Conservation (phyloP, 2,888 invertebrate genomes). For the Tenthredo mesomela region DNA sequence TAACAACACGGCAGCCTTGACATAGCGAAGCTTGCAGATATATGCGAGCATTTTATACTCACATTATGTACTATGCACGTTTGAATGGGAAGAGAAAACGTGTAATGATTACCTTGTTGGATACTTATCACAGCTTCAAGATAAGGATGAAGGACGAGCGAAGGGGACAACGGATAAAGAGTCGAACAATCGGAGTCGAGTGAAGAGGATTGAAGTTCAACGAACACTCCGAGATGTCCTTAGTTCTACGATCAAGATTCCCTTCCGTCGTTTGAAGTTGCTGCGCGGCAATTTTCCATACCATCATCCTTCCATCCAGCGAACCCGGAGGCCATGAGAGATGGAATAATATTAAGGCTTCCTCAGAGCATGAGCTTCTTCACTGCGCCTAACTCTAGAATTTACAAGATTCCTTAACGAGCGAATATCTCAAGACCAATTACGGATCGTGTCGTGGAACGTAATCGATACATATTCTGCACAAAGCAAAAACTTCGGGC, state of each 20-base stretch:
- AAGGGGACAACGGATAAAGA: neutral
- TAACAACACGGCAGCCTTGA: constrained; percentile 1
- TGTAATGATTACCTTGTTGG: constrained; percentile 5
- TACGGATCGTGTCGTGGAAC: neutral
- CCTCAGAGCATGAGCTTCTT: neutral
- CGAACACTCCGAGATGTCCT: constrained; percentile 16
- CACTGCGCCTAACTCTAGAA: constrained; percentile 12
- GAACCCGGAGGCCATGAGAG: constrained; percentile 23
- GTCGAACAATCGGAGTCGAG: constrained; percentile 32
- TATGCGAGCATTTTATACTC: neutral
- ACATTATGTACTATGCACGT: neutral
- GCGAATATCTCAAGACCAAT: neutral
- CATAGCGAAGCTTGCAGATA: neutral
- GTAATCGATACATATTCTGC: neutral
- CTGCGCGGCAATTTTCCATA: constrained; percentile 43
- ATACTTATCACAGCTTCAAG: neutral
- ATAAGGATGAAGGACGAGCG: neutral
- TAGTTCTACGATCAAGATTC: constrained; percentile 48
- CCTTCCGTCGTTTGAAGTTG: constrained; percentile 46
- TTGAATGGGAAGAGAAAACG: neutral
- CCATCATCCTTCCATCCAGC: constrained; percentile 41
- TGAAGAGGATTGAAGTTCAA: constrained; percentile 35
- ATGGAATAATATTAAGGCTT: constrained; percentile 26
- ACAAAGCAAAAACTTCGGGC: neutral
- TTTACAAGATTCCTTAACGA: constrained; percentile 12